These are phyloP conservation scores for Tautogolabrus adspersus DNA, from an alignment of 2,113 vertebrate genomes.

Conservation along the genomic window DNA sequence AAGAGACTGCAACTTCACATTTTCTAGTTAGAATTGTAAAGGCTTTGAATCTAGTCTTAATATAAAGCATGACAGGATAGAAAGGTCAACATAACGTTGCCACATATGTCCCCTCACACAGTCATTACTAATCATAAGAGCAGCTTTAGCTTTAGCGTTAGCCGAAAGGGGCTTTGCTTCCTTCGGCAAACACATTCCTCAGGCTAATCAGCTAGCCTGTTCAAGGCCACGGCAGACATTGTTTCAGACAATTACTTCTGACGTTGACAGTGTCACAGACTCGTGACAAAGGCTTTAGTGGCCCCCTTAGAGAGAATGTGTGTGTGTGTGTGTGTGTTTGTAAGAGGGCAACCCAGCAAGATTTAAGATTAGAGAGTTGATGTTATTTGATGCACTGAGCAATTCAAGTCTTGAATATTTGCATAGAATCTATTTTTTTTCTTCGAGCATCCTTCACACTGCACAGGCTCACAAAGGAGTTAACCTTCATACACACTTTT, in stretches of 20 bases:
- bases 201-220: conserved; percentile 67
- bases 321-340: conserved; percentile 7
- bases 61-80: conserved; percentile 4
- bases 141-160: conserved; percentile 66
- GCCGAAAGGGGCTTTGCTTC: conserved; percentile 65
- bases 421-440: neutral
- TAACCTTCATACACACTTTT: conserved; percentile 33
- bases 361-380: neutral
- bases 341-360: neutral
- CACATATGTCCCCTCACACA: conserved; percentile 21
- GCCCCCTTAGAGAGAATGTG: conserved; percentile 20
- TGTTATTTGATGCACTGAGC: neutral
- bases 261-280: conserved; percentile 66
- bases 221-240: conserved; percentile 70
- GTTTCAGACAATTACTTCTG: conserved; percentile 65
- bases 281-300: conserved; percentile 51
- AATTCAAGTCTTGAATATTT: neutral
- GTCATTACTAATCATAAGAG: conserved; percentile 57
- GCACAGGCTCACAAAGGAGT: conserved; percentile 15
- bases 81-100: conserved; percentile 26
- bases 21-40: neutral
- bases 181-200: conserved; percentile 80
- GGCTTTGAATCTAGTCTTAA: no score
- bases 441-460: conserved; percentile 10
- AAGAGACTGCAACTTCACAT: neutral